Percentiles rank a stretch among this genome's conserved stretches.
Conservation (phyloP, 2,797 vertebrate genomes). For the Sebastolobus altivelis region DNA sequence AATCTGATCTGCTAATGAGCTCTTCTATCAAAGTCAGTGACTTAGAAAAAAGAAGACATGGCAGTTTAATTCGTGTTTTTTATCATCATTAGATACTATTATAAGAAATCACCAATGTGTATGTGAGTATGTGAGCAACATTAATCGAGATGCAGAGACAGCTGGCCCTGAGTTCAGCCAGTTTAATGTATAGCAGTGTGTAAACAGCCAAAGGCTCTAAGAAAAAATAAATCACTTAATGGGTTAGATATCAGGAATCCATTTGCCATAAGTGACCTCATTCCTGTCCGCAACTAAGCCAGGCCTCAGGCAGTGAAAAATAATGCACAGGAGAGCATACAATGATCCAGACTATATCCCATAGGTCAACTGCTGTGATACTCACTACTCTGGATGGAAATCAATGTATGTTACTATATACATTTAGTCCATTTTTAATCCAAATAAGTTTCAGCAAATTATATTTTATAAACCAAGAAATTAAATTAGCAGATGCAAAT, state of each 20-base stretch:
- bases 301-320: slow-evolving; percentile 56
- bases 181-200: slow-evolving; percentile 38
- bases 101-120: slow-evolving; percentile 5
- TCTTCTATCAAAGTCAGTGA: slow-evolving; percentile 50
- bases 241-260: slow-evolving; percentile 74
- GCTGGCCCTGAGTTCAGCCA: slow-evolving; percentile 17
- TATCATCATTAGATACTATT: slow-evolving; percentile 11
- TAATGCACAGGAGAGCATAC: slow-evolving; percentile 33
- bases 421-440: not conserved
- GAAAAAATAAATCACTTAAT: slow-evolving; percentile 51
- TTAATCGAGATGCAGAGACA: slow-evolving; percentile 8
- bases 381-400: not conserved
- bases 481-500: not conserved
- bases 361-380: slow-evolving; percentile 9
- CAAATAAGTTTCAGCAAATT: not conserved
- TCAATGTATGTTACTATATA: not conserved
- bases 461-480: not conserved
- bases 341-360: slow-evolving; percentile 37
- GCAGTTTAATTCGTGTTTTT: slow-evolving; percentile 5
- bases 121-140: slow-evolving; percentile 13
- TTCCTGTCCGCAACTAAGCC: slow-evolving; percentile 68
- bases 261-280: slow-evolving; percentile 78
- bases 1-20: slow-evolving; percentile 20
- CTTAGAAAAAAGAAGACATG: slow-evolving; percentile 3
- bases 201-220: slow-evolving; percentile 50